Base-by-base conservation (phyloP, 1,140 invertebrate genomes). In the Apis laboriosa region DNA sequence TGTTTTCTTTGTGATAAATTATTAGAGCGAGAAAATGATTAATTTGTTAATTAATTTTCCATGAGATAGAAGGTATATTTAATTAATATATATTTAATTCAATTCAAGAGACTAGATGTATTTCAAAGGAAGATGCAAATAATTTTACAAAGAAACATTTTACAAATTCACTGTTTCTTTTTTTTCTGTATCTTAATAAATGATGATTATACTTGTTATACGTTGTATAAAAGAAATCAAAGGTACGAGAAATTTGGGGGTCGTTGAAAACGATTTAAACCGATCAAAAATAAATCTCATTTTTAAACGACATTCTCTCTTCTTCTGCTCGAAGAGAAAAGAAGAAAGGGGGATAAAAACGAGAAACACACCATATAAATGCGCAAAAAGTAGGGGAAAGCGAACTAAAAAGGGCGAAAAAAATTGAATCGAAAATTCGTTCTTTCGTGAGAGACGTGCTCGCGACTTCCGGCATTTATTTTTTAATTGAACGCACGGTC, bases 401-500 rank as follows among this genome's bases (percentile, higher is more conserved):
- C 21, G 11, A 73, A 58, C 9, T 43, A 43, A 61, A 19, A 2
- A 51, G 2, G 17, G 11, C 7, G 34, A 28, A 64, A 76, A 76
- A 76, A 64, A 61, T 79, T 70, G 43, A 63, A 61, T 79, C 67
- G n/a, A 67, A 77, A 68, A 68, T 77, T 56, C 77, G 61, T 61
- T 51, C 71, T 71, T 72, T 11, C 19, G 24, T 13, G 17, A 13
- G n/a, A 71, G 53, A 19, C 53, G 21, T 34, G n/a, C 51, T 70
- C 53, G 34, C 55, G 77, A 70, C 77, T 78, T 70, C 55, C n/a
- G 67, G 77, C 76, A 64, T 74, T 80, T 80, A 80, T 74, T 56
- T 80, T 56, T 80, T 80, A 64, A 74, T 80, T 43, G 49, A 43
- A 58, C 28, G 63, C 19, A 9, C 28, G 34, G 13, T 64, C 49